Percentiles rank a stretch among this genome's conserved stretches.
phyloP scores from a whole-genome alignment of 92 coral and sea anemone genomes.

The Palythoa caribaeorum region DNA sequence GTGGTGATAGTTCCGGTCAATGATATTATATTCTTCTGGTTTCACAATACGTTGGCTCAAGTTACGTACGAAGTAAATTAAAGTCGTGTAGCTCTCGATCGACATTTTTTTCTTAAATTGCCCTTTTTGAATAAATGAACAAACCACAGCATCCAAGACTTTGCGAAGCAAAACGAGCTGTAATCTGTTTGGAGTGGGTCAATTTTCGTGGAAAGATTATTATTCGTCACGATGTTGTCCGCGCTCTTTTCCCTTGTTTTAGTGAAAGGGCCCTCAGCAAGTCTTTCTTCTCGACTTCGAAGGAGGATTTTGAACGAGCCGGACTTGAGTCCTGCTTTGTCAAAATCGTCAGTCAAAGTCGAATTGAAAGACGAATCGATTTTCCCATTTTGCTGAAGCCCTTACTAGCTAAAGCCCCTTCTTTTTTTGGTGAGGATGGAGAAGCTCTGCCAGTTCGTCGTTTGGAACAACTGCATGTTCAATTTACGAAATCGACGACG shows the following conservation, averaged over 20 bases:
- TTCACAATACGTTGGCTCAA: too few relatives aligned
- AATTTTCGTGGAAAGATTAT: neutral
- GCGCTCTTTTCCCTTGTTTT: slow-evolving; percentile 27
- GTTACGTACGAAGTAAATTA: too few relatives aligned
- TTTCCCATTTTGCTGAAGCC: too few relatives aligned
- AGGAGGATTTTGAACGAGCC: slow-evolving; percentile 20
- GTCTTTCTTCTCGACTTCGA: too few relatives aligned
- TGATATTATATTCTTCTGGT: too few relatives aligned
- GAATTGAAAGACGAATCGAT: neutral
- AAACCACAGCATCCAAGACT: too few relatives aligned
- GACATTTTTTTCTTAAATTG: too few relatives aligned
- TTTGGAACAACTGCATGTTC: neutral
- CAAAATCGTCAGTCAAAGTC: slow-evolving; percentile 21
- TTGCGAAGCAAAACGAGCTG: too few relatives aligned
- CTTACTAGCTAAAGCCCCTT: neutral
- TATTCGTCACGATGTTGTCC: slow-evolving; percentile 30
- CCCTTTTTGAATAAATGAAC: too few relatives aligned
- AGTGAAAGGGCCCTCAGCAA: neutral
- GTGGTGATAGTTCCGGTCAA: too few relatives aligned
- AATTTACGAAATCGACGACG: neutral
- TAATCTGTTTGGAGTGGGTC: too few relatives aligned
- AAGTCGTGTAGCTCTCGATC: too few relatives aligned
- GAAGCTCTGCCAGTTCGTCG: slow-evolving; percentile 4
- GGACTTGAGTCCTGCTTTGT: slow-evolving; percentile 14
- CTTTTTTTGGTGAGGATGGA: slow-evolving; percentile 14